These are phyloP conservation scores for Drosophila aff. DNA, from an alignment of 1,140 invertebrate species.

Conservation along the genomic window DNA sequence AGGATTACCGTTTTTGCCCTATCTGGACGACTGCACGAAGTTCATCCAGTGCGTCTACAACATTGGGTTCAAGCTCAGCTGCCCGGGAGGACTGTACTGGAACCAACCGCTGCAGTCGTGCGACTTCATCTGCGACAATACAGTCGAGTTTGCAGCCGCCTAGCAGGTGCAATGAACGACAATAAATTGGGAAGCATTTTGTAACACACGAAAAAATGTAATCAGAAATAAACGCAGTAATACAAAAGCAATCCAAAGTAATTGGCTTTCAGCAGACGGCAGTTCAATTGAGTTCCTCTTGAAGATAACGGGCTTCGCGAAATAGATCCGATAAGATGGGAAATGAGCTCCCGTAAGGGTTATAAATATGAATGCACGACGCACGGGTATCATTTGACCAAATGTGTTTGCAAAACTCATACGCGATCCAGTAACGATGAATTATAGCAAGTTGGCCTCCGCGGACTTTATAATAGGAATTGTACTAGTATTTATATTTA, in stretches of 20 bases:
- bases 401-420: constrained; percentile 17
- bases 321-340: constrained; percentile 40
- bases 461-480: neutral
- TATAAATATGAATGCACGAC: constrained; percentile 42
- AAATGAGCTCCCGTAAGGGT: constrained; percentile 12
- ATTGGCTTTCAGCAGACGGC: constrained; percentile 29
- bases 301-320: constrained; percentile 36
- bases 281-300: constrained; percentile 36
- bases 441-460: neutral
- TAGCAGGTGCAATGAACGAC: constrained; percentile 33
- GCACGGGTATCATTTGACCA: constrained; percentile 27
- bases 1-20: constrained; percentile 29
- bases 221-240: constrained; percentile 34
- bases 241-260: constrained; percentile 23
- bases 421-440: constrained; percentile 22
- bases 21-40: constrained; percentile 36
- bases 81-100: constrained; percentile 37
- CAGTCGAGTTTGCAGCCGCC: neutral
- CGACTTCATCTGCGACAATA: constrained; percentile 41
- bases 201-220: constrained; percentile 16
- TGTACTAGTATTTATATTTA: neutral
- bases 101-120: constrained; percentile 45
- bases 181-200: constrained; percentile 16
- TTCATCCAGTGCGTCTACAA: constrained; percentile 52
- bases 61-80: constrained; percentile 24